Conservation (phyloP, 30 jellyfish, hydroid and myxozoan genomes). For the Rhopilema esculentum region DNA sequence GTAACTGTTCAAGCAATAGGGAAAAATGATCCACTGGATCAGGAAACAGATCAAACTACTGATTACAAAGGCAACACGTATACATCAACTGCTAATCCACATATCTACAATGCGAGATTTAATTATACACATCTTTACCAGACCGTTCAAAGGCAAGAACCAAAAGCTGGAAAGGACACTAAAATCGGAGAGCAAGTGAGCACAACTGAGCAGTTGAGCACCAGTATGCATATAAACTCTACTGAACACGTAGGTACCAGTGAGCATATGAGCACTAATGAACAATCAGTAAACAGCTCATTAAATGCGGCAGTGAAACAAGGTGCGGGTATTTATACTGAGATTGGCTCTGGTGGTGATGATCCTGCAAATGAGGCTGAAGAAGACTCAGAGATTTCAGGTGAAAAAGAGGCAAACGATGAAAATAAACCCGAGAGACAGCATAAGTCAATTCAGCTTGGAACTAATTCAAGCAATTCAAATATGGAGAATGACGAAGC, state of each 20-base stretch:
- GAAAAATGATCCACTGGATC: no score
- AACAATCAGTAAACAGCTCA: constrained; percentile 18
- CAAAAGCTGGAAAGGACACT: neutral
- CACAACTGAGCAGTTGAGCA: neutral
- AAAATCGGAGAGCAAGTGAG: neutral
- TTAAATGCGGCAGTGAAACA: neutral
- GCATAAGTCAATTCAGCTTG: neutral
- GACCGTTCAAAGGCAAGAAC: neutral
- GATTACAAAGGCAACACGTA: neutral
- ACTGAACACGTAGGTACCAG: constrained; percentile 1
- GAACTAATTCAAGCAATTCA: neutral
- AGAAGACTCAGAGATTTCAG: neutral
- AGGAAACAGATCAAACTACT: neutral
- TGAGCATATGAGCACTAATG: constrained; percentile 22
- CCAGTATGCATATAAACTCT: neutral
- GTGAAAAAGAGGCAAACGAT: neutral
- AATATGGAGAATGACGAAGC: neutral
- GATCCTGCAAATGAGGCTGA: neutral
- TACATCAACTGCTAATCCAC: neutral
- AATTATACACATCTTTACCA: neutral
- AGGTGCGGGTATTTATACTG: neutral
- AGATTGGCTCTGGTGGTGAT: neutral
- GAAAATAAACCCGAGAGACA: neutral
- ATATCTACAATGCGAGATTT: neutral
- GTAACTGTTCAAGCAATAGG: no score